These are phyloP conservation scores for Toxonevra muliebris DNA, from an alignment of 2,888 invertebrate species.

Conservation along the genomic window DNA sequence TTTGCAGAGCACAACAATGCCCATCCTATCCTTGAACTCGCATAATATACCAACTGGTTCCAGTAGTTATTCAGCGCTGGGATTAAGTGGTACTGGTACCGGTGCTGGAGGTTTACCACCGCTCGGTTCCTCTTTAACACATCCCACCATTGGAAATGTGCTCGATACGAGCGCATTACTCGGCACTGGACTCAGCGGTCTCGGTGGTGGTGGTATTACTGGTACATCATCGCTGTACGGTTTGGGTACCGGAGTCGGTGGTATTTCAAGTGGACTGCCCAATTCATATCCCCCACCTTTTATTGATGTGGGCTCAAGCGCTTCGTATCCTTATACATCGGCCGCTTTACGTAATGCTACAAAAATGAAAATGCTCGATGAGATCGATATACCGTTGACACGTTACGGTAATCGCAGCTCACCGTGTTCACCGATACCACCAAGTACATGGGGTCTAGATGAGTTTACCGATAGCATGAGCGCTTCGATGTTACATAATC, in stretches of 20 bases:
- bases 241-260: conserved; percentile 44
- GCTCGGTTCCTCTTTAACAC: conserved; percentile 60
- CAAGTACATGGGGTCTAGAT: conserved; percentile 71
- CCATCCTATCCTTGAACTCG: conserved; percentile 68
- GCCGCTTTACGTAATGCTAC: conserved; percentile 73
- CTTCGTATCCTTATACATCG: conserved; percentile 69
- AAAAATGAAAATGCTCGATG: conserved; percentile 78
- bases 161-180: conserved; percentile 58
- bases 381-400: conserved; percentile 74
- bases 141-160: conserved; percentile 61
- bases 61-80: conserved; percentile 63
- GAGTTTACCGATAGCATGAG: conserved; percentile 72
- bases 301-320: conserved; percentile 61
- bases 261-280: conserved; percentile 54
- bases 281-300: conserved; percentile 59
- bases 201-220: conserved; percentile 52
- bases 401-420: conserved; percentile 72
- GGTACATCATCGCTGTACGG: conserved; percentile 57
- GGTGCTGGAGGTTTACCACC: conserved; percentile 39
- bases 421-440: conserved; percentile 73
- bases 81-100: conserved; percentile 56
- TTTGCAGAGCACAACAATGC: conserved; percentile 75
- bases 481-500: conserved; percentile 70
- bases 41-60: conserved; percentile 64
- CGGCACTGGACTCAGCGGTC: conserved; percentile 44